Percentiles rank a stretch among this genome's conserved stretches.
These are phyloP conservation scores for Byasa hedistus DNA, from an alignment of 2,888 invertebrate species.

Conservation along the genomic window DNA sequence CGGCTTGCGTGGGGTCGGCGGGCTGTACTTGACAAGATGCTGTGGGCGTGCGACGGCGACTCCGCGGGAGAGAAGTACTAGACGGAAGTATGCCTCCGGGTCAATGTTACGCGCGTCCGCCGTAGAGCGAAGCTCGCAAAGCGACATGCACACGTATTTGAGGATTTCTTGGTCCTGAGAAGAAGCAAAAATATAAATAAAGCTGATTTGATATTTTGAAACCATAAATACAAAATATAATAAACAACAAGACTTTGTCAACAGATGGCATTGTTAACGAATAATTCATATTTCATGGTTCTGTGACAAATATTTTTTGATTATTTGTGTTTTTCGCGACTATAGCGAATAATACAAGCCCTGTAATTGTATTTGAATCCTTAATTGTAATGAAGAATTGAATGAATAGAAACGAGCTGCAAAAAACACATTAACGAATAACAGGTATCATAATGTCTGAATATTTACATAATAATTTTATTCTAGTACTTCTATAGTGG, in stretches of 20 bases:
- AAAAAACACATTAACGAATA: too few relatives aligned
- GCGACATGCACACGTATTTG: conserved; percentile 85
- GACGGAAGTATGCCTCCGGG: conserved; percentile 93
- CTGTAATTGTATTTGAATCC: too few relatives aligned
- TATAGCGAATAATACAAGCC: too few relatives aligned
- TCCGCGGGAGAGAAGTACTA: conserved; percentile 90
- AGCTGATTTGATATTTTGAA: background rate
- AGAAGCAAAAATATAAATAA: background rate
- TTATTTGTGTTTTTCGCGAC: too few relatives aligned
- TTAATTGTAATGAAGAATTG: too few relatives aligned
- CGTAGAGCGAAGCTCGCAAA: conserved; percentile 82
- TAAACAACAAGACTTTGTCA: too few relatives aligned
- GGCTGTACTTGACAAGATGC: conserved; percentile 81
- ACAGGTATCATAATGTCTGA: background rate
- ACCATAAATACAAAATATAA: too few relatives aligned
- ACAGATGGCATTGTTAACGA: too few relatives aligned
- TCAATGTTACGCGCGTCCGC: conserved; percentile 86
- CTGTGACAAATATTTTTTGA: too few relatives aligned
- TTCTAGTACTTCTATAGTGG: background rate
- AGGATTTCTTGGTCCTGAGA: conserved; percentile 90
- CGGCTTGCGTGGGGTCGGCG: conserved; percentile 63
- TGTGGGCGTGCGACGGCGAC: conserved; percentile 92
- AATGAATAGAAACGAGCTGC: too few relatives aligned
- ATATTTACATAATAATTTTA: background rate
- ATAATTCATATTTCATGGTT: too few relatives aligned